A percentile compares a stretch with the other conserved stretches of the same genome.
Evolutionary conservation across 2,113 vertebrate genomes (phyloP).

Genomic region (Daboia siamensis): DNA sequence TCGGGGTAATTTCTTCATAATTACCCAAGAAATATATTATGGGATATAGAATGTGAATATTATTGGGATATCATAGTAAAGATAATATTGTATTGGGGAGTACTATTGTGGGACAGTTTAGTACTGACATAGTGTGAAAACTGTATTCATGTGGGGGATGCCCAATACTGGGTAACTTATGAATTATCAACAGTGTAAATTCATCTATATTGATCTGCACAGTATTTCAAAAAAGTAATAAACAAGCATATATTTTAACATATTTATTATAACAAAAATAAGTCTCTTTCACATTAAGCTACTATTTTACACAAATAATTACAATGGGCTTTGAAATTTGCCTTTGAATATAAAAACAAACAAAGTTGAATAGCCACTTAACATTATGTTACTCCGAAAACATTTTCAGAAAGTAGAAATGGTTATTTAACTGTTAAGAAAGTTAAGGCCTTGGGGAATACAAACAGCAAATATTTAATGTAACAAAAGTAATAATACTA

Average conservation of each 20-base stretch:
- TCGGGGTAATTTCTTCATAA: not conserved
- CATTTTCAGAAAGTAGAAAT: not conserved
- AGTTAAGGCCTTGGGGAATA: not conserved
- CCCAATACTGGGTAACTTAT: not conserved
- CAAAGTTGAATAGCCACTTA: not conserved
- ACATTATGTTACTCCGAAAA: constrained; percentile 12
- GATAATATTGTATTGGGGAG: not conserved
- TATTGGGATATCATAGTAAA: not conserved
- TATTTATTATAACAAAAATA: constrained; percentile 59
- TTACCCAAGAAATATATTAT: not conserved
- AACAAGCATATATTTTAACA: constrained; percentile 7
- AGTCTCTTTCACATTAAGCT: constrained; percentile 35
- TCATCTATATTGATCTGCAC: not conserved
- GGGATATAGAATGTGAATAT: not conserved
- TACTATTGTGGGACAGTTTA: not conserved
- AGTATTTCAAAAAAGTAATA: constrained; percentile 8
- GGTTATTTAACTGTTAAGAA: not conserved
- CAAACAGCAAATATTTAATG: constrained; percentile 3
- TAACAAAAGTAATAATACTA: not conserved
- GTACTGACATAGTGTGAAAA: not conserved
- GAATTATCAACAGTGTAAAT: not conserved
- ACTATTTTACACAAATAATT: constrained; percentile 21
- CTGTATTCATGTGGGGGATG: not conserved
- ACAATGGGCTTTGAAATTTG: not conserved
- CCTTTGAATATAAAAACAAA: not conserved